phyloP scores from a whole-genome alignment of 2,113 vertebrate genomes.

The Scomber colias region DNA sequence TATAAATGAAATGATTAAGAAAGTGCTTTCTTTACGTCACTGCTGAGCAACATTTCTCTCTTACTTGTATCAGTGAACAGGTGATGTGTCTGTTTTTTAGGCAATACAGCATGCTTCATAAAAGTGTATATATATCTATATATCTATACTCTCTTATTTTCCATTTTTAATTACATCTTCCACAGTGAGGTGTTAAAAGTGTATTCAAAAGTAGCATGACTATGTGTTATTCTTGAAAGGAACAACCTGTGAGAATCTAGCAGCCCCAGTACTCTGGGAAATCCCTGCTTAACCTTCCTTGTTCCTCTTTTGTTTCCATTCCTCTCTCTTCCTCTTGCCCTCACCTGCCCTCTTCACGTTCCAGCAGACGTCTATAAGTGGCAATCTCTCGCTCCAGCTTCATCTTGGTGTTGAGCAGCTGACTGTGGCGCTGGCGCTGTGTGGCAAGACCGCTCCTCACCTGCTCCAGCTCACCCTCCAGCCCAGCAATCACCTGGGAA shows the following conservation, averaged over 20 bases:
- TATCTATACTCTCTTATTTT: too few species aligned
- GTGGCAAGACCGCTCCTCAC: conserved; percentile 89
- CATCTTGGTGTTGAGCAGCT: conserved; percentile 96
- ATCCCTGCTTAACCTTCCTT: background rate
- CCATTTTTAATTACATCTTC: too few species aligned
- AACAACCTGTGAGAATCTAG: too few species aligned
- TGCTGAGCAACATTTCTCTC: background rate
- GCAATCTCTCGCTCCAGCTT: conserved; percentile 95
- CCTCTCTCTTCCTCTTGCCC: background rate
- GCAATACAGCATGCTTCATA: too few species aligned
- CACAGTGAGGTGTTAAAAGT: too few species aligned
- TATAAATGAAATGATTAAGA: background rate
- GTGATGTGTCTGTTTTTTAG: too few species aligned
- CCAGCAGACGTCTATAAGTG: conserved; percentile 92
- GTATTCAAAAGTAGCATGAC: too few species aligned
- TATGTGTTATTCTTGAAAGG: too few species aligned
- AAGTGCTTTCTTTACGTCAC: background rate
- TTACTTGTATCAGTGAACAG: background rate
- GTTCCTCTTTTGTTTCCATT: background rate
- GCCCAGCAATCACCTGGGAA: conserved; percentile 87
- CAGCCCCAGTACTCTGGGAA: background rate
- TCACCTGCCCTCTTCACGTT: conserved; percentile 95
- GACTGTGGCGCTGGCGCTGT: conserved; percentile 91
- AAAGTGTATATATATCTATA: too few species aligned
- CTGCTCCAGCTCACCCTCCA: conserved; percentile 92